Base-by-base conservation (phyloP, 2,113 vertebrate genomes). In the Lepisosteus oculatus region DNA sequence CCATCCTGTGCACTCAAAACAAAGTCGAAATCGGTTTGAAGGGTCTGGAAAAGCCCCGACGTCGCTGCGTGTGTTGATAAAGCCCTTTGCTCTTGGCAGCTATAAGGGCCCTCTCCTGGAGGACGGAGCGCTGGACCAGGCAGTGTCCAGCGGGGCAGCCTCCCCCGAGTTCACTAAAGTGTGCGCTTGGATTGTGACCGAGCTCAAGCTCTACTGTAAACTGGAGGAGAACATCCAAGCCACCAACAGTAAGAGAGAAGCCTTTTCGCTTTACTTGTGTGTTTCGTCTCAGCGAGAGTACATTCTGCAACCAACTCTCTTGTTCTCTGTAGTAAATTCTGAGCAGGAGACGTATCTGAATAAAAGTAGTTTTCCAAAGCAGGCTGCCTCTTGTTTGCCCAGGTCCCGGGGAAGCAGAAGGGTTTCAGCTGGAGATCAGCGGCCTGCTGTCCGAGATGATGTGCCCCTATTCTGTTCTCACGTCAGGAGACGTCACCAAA, bases 201-300 rank as follows among this genome's bases (percentile, higher is more conserved):
- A 99, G 86, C 86, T 99, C 65, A 90, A 89, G 72, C 87, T 95
- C 0, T 95, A 97, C 86, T 95, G 94, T 85, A 94, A 91, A 75
- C 87, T 99, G 77, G 96, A 97, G 75, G 97, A 99, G 85, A 98
- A 96, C 61, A 96, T 99, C 44, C 96, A 99, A 45, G 95, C 97
- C 76, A 99, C 97, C 42, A 97, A 95, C 87, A 93, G 97, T 99
- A 88, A 95, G 96, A 77, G 0, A 64, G 14, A 42, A 8, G 11
- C 13, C 11, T 11, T 44, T 47, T 6, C 9, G 17, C 12, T 43
- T 42, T 17, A 55, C 6, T 3, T 65, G 14, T 68, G 15, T 55
- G 55, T 75, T 63, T 72, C 67, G 6, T 6, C 9, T 43, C 11
- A 4, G 44, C 8, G 43, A 29, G 2, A 29, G 29, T 2, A 29